These are phyloP conservation scores for Limenitis camilla DNA, from an alignment of 2,888 invertebrate genomes.

Conservation along the genomic window DNA sequence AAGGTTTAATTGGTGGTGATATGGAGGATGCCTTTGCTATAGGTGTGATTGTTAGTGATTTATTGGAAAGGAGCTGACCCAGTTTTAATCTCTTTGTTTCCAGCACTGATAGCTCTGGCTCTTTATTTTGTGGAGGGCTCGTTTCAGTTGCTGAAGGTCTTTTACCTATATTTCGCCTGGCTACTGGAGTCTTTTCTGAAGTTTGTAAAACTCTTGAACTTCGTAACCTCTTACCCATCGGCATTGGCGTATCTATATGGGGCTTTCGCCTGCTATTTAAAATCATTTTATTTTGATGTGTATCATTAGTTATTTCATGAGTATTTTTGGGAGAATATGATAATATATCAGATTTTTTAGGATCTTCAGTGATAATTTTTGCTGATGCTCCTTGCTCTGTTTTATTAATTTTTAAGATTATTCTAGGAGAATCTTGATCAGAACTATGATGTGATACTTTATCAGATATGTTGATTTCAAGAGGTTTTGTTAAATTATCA, in stretches of 20 bases:
- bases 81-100: slow-evolving; percentile 63
- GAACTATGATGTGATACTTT: slow-evolving; percentile 54
- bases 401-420: slow-evolving; percentile 79
- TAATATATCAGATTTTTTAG: slow-evolving; percentile 39
- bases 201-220: slow-evolving; percentile 61
- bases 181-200: slow-evolving; percentile 43
- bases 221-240: slow-evolving; percentile 58
- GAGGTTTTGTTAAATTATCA: slow-evolving; percentile 57
- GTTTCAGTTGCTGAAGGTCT: slow-evolving; percentile 43
- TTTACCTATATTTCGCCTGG: slow-evolving; percentile 45
- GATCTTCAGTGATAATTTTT: slow-evolving; percentile 66
- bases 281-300: slow-evolving; percentile 34
- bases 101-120: slow-evolving; percentile 48
- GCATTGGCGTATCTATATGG: slow-evolving; percentile 39
- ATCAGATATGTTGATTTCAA: slow-evolving; percentile 65
- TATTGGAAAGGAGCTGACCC: slow-evolving; percentile 59
- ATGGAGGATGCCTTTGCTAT: slow-evolving; percentile 41
- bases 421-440: slow-evolving; percentile 72
- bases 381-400: slow-evolving; percentile 70
- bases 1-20: slow-evolving; percentile 41
- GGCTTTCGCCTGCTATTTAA: slow-evolving; percentile 52
- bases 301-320: slow-evolving; percentile 44
- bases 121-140: slow-evolving; percentile 45
- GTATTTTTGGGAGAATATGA: slow-evolving; percentile 40
- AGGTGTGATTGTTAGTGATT: slow-evolving; percentile 54